These are phyloP conservation scores for Scartelaos histophorus DNA, from an alignment of 2,113 vertebrate genomes.

Conservation along the genomic window DNA sequence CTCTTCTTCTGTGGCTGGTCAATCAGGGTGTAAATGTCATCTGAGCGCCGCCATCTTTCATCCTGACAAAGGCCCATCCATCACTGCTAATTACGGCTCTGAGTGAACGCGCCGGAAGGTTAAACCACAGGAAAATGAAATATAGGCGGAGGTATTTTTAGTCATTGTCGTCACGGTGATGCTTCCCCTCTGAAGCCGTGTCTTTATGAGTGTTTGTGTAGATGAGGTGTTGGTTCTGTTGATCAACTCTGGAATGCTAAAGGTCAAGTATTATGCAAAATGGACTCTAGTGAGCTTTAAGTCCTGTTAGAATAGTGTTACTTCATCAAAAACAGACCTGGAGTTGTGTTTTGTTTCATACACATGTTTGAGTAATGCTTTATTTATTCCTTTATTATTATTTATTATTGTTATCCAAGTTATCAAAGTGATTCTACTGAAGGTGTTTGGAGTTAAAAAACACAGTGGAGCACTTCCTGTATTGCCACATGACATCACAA, in stretches of 20 bases:
- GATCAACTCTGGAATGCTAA: neutral
- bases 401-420: too few relatives aligned
- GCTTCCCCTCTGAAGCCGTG: neutral
- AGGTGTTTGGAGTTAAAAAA: too few relatives aligned
- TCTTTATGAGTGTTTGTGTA: neutral
- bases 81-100: slow-evolving; percentile 46
- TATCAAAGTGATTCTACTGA: too few relatives aligned
- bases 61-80: slow-evolving; percentile 48
- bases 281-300: too few relatives aligned
- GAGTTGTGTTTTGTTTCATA: too few relatives aligned
- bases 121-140: neutral
- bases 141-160: neutral
- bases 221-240: neutral
- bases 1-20: slow-evolving; percentile 28
- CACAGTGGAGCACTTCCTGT: too few relatives aligned
- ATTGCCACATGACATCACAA: too few relatives aligned
- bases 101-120: slow-evolving; percentile 17
- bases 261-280: too few relatives aligned
- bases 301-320: too few relatives aligned
- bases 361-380: too few relatives aligned
- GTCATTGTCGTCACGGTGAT: neutral
- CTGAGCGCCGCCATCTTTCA: slow-evolving; percentile 36
- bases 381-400: too few relatives aligned
- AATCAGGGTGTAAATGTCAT: slow-evolving; percentile 34
- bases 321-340: too few relatives aligned